These are phyloP conservation scores for Gallinago jamesoni DNA, from an alignment of 2,113 vertebrate species.

Conservation along the genomic window DNA sequence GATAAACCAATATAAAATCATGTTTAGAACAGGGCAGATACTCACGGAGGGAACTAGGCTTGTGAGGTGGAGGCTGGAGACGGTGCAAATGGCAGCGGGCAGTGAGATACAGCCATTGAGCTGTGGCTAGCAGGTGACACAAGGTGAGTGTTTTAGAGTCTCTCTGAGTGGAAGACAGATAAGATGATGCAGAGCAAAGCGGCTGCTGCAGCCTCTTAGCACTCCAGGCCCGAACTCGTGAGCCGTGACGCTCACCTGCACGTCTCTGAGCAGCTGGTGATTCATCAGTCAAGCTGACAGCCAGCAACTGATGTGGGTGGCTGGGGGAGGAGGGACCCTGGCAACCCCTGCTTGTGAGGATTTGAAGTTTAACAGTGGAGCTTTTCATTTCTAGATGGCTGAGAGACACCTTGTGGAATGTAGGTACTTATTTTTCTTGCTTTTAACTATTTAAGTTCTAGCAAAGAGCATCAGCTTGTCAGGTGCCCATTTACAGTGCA, in stretches of 20 bases:
- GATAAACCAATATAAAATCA: not conserved
- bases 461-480: not conserved
- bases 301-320: not conserved
- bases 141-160: not conserved
- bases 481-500: not conserved
- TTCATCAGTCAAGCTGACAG: not conserved
- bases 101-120: fast-evolving
- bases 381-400: constrained; percentile 8
- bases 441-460: not conserved
- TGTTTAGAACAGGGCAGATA: not conserved
- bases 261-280: not conserved
- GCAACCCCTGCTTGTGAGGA: not conserved
- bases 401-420: constrained; percentile 40
- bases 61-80: not conserved
- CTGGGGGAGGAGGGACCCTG: not conserved
- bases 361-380: not conserved
- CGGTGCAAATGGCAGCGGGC: not conserved
- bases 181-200: not conserved
- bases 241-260: not conserved
- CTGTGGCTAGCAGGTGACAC: not conserved
- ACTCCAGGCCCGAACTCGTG: not conserved
- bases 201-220: not conserved
- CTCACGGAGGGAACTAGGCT: not conserved
- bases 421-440: not conserved
- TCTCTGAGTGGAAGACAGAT: not conserved